Base-by-base conservation (phyloP, 2,797 vertebrate genomes). In the Sciurus vulgaris region DNA sequence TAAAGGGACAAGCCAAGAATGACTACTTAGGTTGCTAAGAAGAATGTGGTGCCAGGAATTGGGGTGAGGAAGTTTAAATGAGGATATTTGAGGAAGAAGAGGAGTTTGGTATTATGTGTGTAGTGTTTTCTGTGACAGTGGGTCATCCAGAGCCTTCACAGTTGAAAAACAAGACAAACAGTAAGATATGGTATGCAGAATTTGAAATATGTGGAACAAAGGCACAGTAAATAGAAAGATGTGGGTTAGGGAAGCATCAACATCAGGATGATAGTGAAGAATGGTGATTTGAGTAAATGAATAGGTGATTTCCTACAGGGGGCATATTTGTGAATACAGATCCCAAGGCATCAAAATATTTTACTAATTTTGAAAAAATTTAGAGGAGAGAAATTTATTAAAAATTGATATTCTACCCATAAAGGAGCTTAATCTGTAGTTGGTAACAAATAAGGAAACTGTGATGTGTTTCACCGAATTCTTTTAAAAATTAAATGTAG, bases 341-440 rank as follows among this genome's bases (percentile, higher is more conserved):
- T 92, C n/a, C 74, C 7, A 92, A 84, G 49, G 2, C 30, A 35
- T 84, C 85, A 82, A 33, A 84, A 15, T 17, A 59, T 63, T 92
- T 89, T 72, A 72, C n/a, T 95, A 5, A 24, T 63, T 87, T 95
- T 95, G 82, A 85, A 94, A 95, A 93, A 11, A 78, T 72, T 87
- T 81, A 93, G 90, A 82, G 26, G 30, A 63, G 35, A 89, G 61
- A 86, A 81, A 47, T 89, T 41, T 61, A 89, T 87, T 87, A 93
- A 67, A 59, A 26, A 61, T 84, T 93, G 63, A 56, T 93, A 76
- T 73, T 86, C 33, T 94, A 59, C 41, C 30, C 22, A 51, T 8
- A 56, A 79, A 63, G 51, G 20, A 69, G 41, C 92, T 91, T 94
- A 79, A 79, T 86, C 85, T 92, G n/a, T 89, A 83, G 72, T 67